phyloP scores from a whole-genome alignment of 2,113 vertebrate genomes.

The Geococcyx californianus region DNA sequence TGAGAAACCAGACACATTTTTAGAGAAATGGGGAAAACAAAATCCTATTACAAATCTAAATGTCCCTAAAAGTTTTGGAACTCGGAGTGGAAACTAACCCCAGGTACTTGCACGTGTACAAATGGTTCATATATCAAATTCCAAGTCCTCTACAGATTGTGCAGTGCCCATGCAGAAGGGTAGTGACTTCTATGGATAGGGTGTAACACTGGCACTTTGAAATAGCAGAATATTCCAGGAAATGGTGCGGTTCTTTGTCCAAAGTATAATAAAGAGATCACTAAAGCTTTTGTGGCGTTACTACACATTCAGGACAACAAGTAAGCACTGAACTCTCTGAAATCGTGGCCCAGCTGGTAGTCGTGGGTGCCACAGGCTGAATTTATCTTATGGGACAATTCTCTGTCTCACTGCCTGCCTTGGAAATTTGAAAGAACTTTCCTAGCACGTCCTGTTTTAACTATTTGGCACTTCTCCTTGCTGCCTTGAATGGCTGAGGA shows the following conservation, averaged over 20 bases:
- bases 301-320: not conserved
- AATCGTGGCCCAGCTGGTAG: not conserved
- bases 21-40: constrained; percentile 40
- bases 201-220: constrained; percentile 16
- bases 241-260: constrained; percentile 37
- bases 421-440: not conserved
- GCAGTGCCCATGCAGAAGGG: not conserved
- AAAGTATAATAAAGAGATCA: constrained; percentile 16
- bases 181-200: constrained; percentile 39
- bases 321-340: not conserved
- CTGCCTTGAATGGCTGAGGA: not conserved
- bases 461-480: not conserved
- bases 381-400: not conserved
- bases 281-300: not conserved
- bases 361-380: not conserved
- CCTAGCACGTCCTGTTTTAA: not conserved
- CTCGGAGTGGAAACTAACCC: not conserved
- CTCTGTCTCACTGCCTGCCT: not conserved
- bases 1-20: constrained; percentile 56
- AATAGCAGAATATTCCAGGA: constrained; percentile 30
- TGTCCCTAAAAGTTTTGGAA: constrained; percentile 35
- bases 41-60: constrained; percentile 29
- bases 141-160: not conserved
- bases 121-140: not conserved
- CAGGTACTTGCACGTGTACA: not conserved